Evolutionary conservation across 1,140 invertebrate species (phyloP).

Genomic region (Aricia agestis): DNA sequence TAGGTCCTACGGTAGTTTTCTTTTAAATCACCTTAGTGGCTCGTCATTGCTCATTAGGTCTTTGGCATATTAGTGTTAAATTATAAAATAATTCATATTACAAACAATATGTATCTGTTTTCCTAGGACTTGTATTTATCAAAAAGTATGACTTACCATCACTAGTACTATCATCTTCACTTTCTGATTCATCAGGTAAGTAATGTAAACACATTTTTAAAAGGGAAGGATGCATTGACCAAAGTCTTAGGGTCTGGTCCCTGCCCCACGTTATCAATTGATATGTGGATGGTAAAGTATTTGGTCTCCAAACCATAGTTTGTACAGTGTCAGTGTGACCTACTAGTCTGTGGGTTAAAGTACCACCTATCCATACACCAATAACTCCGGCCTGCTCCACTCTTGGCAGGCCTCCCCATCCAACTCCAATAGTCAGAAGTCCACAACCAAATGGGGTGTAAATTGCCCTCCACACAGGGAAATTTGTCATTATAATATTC

Average conservation of each 20-base stretch:
- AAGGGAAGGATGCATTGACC: constrained; percentile 90
- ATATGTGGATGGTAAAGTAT: constrained; percentile 81
- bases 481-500: constrained; percentile 87
- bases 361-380: constrained; percentile 68
- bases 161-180: constrained; percentile 68
- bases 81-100: constrained; percentile 3
- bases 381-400: constrained; percentile 73
- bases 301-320: constrained; percentile 94
- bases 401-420: constrained; percentile 70
- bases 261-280: constrained; percentile 97
- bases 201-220: constrained; percentile 83
- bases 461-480: constrained; percentile 95
- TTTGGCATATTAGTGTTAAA: too few relatives aligned
- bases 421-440: constrained; percentile 87
- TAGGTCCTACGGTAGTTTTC: too few relatives aligned
- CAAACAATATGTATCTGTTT: too few relatives aligned
- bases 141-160: constrained; percentile 49
- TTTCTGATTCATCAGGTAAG: constrained; percentile 71
- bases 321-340: constrained; percentile 95
- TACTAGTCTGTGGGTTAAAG: constrained; percentile 80
- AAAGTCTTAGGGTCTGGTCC: constrained; percentile 93
- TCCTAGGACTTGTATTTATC: too few relatives aligned
- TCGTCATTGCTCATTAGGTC: too few relatives aligned
- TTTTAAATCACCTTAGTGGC: too few relatives aligned
- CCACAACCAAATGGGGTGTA: constrained; percentile 96